Evolutionary conservation across 2,888 invertebrate genomes (phyloP).

Genomic region (Notodonta dromedarius): DNA sequence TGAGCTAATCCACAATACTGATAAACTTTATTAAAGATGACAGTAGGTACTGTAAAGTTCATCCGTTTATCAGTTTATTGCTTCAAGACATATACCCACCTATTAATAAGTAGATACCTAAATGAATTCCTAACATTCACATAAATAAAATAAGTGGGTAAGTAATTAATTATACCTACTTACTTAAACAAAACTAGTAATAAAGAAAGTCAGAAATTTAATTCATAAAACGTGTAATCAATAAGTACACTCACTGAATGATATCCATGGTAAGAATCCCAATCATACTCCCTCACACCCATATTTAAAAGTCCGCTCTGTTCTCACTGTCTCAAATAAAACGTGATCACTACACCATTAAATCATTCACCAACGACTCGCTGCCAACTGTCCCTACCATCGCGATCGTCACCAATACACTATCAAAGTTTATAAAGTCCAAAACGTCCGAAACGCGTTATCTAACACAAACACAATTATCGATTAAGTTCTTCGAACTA

Average conservation of each 20-base stretch:
- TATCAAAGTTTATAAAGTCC: constrained; percentile 49
- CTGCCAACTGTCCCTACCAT: constrained; percentile 46
- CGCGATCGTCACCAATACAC: constrained; percentile 45
- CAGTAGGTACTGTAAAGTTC: constrained; percentile 34
- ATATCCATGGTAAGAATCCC: constrained; percentile 78
- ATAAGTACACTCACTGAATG: constrained; percentile 68
- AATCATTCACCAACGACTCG: constrained; percentile 54
- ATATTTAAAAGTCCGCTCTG: constrained; percentile 62
- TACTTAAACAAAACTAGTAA: constrained; percentile 6
- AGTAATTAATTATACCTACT: not conserved
- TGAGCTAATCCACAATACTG: constrained; percentile 18
- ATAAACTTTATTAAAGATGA: constrained; percentile 12
- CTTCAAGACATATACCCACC: not conserved
- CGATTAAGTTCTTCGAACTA: constrained; percentile 61
- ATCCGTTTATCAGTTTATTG: constrained; percentile 6
- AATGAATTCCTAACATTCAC: not conserved
- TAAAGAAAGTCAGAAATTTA: constrained; percentile 9
- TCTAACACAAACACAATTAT: constrained; percentile 76
- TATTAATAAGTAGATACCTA: not conserved
- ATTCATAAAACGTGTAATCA: constrained; percentile 9
- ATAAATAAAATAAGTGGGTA: not conserved
- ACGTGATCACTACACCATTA: constrained; percentile 49
- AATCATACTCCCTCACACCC: constrained; percentile 79
- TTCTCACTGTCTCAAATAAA: constrained; percentile 51
- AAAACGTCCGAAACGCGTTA: constrained; percentile 55